Evolutionary conservation across 2,113 vertebrate genomes (phyloP).

Genomic region (Saccopteryx leptura): DNA sequence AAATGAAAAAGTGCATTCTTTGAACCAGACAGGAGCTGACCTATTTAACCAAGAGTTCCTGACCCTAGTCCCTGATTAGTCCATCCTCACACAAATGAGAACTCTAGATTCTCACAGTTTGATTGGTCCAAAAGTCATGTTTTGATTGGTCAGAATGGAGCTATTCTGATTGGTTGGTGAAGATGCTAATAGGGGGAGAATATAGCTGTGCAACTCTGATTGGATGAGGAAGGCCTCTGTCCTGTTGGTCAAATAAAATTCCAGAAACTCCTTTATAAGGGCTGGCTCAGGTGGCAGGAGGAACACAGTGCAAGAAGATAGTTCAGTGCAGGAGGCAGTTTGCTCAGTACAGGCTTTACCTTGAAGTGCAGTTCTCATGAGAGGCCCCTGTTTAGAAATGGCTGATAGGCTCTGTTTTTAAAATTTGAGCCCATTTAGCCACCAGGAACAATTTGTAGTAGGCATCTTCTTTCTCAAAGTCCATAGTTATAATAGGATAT

Average conservation of each 20-base stretch:
- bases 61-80: not conserved
- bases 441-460: not conserved
- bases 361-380: too few relatives aligned
- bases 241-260: not conserved
- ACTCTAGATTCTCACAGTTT: not conserved
- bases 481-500: not conserved
- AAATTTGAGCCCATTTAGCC: not conserved
- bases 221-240: not conserved
- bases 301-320: too few relatives aligned
- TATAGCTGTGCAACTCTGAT: not conserved
- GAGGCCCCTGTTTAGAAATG: too few relatives aligned
- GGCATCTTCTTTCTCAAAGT: not conserved
- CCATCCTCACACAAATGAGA: not conserved
- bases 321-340: too few relatives aligned
- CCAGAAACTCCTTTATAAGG: too few relatives aligned
- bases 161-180: not conserved
- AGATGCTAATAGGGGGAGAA: not conserved
- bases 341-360: too few relatives aligned
- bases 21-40: not conserved
- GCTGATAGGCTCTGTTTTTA: too few relatives aligned
- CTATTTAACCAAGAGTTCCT: too few relatives aligned
- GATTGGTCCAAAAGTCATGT: not conserved
- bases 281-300: too few relatives aligned
- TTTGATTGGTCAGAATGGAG: not conserved
- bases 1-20: not conserved